Evolutionary conservation across 2,888 invertebrate genomes (phyloP).

Genomic region (Antitype chi): DNA sequence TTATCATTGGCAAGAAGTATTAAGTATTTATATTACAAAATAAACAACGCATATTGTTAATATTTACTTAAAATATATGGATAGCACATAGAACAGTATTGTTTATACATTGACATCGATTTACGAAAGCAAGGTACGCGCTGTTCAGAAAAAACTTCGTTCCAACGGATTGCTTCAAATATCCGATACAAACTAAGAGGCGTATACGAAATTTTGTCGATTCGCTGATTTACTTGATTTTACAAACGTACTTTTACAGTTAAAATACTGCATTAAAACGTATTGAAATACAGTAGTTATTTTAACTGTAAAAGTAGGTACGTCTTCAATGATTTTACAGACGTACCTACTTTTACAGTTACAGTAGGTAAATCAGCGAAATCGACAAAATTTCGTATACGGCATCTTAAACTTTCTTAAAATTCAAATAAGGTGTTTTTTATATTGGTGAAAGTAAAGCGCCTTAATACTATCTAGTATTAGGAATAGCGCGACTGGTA

Average conservation of each 20-base stretch:
- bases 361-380: no score
- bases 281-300: no score
- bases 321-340: no score
- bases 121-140: not conserved
- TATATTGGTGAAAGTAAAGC: not conserved
- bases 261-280: no score
- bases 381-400: no score
- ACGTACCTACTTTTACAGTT: no score
- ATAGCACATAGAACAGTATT: constrained; percentile 61
- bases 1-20: constrained; percentile 58
- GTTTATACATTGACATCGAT: constrained; percentile 37
- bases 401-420: not conserved
- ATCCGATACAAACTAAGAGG: not conserved
- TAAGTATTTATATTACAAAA: constrained; percentile 49
- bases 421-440: not conserved
- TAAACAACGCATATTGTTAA: constrained; percentile 70
- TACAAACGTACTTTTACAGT: no score
- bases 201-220: no score
- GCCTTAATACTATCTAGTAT: not conserved
- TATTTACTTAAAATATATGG: constrained; percentile 61
- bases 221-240: no score
- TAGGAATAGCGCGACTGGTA: constrained; percentile 6
- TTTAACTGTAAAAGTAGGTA: no score
- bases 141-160: not conserved
- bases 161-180: not conserved